Evolutionary conservation across 2,113 vertebrate species (phyloP).

Genomic region (Oenanthe oenanthe): DNA sequence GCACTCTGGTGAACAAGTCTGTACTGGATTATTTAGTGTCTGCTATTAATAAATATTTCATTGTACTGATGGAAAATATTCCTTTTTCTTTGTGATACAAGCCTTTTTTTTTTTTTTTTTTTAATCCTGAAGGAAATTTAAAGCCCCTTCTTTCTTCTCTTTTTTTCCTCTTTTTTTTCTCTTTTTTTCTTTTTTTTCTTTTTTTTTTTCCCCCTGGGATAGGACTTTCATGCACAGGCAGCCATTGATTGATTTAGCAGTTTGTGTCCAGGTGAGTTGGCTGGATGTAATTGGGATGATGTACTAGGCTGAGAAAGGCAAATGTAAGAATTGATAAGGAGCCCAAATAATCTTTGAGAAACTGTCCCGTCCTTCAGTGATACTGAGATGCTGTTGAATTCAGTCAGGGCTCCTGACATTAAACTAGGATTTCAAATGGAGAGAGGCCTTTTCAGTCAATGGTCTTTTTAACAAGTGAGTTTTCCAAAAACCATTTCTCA

Average conservation of each 20-base stretch:
- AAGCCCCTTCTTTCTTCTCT: fast-evolving
- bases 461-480: not conserved
- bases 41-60: conserved; percentile 89
- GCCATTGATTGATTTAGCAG: not conserved
- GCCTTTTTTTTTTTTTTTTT: conserved; percentile 25
- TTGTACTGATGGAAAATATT: conserved; percentile 84
- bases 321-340: not conserved
- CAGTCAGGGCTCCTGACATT: not conserved
- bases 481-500: not conserved
- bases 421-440: not conserved
- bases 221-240: not conserved
- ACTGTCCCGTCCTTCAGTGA: not conserved
- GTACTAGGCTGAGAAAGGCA: not conserved
- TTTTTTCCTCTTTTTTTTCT: not conserved
- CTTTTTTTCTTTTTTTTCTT: not conserved
- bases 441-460: not conserved
- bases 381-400: not conserved
- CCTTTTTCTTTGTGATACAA: conserved; percentile 87
- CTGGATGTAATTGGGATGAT: not conserved
- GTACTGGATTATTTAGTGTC: conserved; percentile 53
- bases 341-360: not conserved
- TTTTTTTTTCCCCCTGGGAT: not conserved
- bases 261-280: not conserved
- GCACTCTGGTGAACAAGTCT: conserved; percentile 39
- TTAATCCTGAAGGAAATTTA: not conserved